Conservation (phyloP, 2,113 vertebrate genomes). For the Gnathonemus longibarbis region DNA sequence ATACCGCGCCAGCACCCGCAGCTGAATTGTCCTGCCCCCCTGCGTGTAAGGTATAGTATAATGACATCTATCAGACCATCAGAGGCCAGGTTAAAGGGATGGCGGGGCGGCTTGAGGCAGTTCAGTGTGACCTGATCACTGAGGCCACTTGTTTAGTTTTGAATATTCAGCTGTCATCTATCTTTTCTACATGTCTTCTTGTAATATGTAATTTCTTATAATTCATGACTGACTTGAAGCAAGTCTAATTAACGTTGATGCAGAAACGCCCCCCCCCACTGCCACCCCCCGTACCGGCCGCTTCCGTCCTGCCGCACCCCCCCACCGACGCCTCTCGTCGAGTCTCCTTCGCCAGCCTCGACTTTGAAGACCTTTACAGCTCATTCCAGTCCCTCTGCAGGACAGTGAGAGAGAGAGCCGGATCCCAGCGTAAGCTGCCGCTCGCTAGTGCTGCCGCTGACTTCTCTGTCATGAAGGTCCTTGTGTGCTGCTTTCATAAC, state of each 20-base stretch:
- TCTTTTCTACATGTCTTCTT: neutral
- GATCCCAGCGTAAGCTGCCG: conserved; percentile 76
- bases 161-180: neutral
- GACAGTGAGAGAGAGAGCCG: conserved; percentile 82
- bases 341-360: conserved; percentile 89
- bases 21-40: conserved; percentile 58
- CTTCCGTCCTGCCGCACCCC: conserved; percentile 41
- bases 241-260: conserved; percentile 21
- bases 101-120: neutral
- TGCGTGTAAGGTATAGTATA: conserved; percentile 54
- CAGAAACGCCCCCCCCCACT: conserved; percentile 44
- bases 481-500: neutral
- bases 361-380: conserved; percentile 83
- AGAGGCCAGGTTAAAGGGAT: neutral
- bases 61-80: neutral
- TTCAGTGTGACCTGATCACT: neutral
- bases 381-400: conserved; percentile 91
- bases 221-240: neutral
- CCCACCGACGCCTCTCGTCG: conserved; percentile 69
- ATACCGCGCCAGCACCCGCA: conserved; percentile 19
- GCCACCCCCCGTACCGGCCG: neutral
- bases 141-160: neutral
- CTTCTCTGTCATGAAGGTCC: neutral
- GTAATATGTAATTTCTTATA: neutral
- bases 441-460: neutral